Conservation (phyloP, 2,797 vertebrate species). For the Leuciscus waleckii region DNA sequence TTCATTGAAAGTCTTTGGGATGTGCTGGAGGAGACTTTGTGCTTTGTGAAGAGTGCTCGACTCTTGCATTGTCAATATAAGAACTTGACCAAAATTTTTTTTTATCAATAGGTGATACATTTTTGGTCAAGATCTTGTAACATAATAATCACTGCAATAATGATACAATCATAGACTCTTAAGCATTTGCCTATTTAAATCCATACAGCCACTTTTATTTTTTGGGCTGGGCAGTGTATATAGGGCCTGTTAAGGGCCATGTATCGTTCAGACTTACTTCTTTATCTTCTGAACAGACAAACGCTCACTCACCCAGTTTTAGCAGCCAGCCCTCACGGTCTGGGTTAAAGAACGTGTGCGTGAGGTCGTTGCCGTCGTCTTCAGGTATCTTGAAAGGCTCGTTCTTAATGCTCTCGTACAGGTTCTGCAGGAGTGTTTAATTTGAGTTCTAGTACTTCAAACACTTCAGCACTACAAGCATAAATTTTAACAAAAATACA, state of each 20-base stretch:
- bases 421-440: conserved; percentile 74
- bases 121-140: too few relatives aligned
- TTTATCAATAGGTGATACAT: too few relatives aligned
- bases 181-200: too few relatives aligned
- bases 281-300: neutral
- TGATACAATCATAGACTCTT: too few relatives aligned
- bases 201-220: too few relatives aligned
- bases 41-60: too few relatives aligned
- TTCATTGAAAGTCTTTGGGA: too few relatives aligned
- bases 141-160: too few relatives aligned
- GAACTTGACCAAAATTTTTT: too few relatives aligned
- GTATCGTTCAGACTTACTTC: neutral
- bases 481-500: neutral
- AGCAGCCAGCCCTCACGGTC: conserved; percentile 96
- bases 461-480: neutral
- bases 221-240: neutral
- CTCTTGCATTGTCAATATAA: too few relatives aligned
- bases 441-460: neutral
- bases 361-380: conserved; percentile 93
- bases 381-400: conserved; percentile 96
- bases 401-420: conserved; percentile 91
- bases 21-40: too few relatives aligned
- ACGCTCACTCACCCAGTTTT: conserved; percentile 86
- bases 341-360: conserved; percentile 95
- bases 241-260: neutral